These are phyloP conservation scores for Threskiornis aethiopicus DNA, from an alignment of 2,797 vertebrate species.

Conservation along the genomic window DNA sequence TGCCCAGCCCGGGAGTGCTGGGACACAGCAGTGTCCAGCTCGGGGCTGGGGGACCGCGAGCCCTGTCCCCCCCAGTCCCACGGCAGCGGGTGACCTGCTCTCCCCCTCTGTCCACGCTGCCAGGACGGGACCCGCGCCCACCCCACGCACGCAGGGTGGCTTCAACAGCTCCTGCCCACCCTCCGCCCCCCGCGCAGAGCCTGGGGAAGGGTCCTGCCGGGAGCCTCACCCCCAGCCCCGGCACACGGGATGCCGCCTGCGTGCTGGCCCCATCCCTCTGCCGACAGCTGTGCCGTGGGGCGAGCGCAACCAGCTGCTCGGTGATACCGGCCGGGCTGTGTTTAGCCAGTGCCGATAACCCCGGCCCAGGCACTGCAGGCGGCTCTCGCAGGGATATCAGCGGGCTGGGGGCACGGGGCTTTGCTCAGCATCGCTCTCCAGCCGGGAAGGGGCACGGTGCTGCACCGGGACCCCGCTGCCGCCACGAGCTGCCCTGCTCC, in stretches of 20 bases:
- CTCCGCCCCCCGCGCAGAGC: too few species aligned
- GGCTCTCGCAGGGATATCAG: background rate
- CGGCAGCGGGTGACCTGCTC: too few species aligned
- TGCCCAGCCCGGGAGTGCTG: background rate
- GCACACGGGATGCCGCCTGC: background rate
- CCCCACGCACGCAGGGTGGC: background rate
- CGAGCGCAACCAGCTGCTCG: rapidly evolving
- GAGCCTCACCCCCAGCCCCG: background rate
- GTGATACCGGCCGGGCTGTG: background rate
- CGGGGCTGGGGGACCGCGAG: background rate
- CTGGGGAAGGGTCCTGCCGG: background rate
- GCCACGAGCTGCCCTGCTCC: background rate
- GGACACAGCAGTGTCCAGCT: background rate
- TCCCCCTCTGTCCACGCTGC: background rate
- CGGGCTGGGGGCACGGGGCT: rapidly evolving
- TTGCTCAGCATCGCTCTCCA: background rate
- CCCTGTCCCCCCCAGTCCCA: background rate
- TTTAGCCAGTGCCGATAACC: slow-evolving; percentile 12
- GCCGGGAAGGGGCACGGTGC: background rate
- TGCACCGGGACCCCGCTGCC: rapidly evolving
- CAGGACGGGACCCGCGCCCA: background rate
- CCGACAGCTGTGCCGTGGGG: background rate
- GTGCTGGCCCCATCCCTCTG: background rate
- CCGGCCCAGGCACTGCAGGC: rapidly evolving
- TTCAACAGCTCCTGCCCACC: background rate